Conservation (phyloP, 92 coral and sea anemone species). For the Epizoanthus illoricatus region DNA sequence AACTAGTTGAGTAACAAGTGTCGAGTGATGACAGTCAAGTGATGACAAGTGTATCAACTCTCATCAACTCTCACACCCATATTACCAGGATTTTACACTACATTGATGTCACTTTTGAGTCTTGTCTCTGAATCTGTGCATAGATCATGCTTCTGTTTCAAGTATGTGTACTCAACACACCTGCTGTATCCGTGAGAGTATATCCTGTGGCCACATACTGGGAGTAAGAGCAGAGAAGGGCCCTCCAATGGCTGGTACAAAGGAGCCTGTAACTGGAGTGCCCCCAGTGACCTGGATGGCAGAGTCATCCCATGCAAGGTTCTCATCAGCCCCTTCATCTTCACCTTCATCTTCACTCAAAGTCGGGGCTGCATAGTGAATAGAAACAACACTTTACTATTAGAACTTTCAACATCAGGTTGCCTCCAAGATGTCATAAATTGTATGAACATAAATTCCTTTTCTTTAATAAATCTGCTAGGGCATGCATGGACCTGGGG, state of each 20-base stretch:
- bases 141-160: not conserved
- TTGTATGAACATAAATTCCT: no score
- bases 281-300: constrained; percentile 89
- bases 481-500: no score
- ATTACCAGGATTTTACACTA: no score
- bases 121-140: no score
- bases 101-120: no score
- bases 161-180: constrained; percentile 38
- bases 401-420: not conserved
- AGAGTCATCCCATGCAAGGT: constrained; percentile 97
- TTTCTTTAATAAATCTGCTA: no score
- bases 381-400: not conserved
- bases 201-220: constrained; percentile 99
- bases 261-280: constrained; percentile 93
- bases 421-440: not conserved
- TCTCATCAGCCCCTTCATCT: constrained; percentile 76
- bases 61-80: not conserved
- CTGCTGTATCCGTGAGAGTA: constrained; percentile 97
- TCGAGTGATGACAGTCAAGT: not conserved
- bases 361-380: constrained; percentile 64
- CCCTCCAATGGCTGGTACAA: constrained; percentile 97
- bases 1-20: not conserved
- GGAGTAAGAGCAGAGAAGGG: constrained; percentile 99
- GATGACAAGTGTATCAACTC: no score
- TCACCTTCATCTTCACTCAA: constrained; percentile 90